Evolutionary conservation across 2,113 vertebrate genomes (phyloP).

Genomic region (Gymnogyps californianus): DNA sequence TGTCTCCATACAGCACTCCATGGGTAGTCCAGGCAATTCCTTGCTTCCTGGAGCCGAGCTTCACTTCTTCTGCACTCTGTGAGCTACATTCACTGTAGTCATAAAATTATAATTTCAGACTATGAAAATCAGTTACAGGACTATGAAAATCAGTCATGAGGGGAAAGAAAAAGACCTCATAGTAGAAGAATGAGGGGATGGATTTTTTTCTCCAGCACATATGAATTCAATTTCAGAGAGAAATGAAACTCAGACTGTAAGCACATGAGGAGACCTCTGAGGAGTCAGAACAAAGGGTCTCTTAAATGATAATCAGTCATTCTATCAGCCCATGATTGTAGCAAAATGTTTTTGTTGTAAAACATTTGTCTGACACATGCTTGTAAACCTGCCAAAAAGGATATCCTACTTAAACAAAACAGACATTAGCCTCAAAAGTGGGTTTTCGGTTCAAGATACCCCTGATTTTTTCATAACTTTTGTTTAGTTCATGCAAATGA

Average conservation of each 20-base stretch:
- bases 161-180: conserved; percentile 25
- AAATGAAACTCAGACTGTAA: conserved; percentile 56
- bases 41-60: conserved; percentile 1
- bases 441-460: not conserved
- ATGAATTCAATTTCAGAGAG: conserved; percentile 62
- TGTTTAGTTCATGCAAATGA: not conserved
- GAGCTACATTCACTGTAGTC: conserved; percentile 8
- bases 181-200: conserved; percentile 25
- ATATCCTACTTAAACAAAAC: conserved; percentile 43
- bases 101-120: conserved; percentile 52
- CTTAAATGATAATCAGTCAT: conserved; percentile 52
- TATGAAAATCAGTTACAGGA: not conserved
- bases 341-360: conserved; percentile 56
- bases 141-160: conserved; percentile 35
- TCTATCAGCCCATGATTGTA: conserved; percentile 51
- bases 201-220: conserved; percentile 45
- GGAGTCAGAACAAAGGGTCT: conserved; percentile 62
- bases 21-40: not conserved
- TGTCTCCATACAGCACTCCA: not conserved
- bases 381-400: conserved; percentile 61
- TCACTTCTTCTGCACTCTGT: not conserved
- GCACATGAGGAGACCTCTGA: conserved; percentile 49
- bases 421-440: not conserved
- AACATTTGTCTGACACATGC: conserved; percentile 70
- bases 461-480: not conserved